Evolutionary conservation across 2,888 invertebrate species (phyloP), one percentile per base, ranked within the genome.

Genomic region (Cecidostiba fungosa): DNA sequence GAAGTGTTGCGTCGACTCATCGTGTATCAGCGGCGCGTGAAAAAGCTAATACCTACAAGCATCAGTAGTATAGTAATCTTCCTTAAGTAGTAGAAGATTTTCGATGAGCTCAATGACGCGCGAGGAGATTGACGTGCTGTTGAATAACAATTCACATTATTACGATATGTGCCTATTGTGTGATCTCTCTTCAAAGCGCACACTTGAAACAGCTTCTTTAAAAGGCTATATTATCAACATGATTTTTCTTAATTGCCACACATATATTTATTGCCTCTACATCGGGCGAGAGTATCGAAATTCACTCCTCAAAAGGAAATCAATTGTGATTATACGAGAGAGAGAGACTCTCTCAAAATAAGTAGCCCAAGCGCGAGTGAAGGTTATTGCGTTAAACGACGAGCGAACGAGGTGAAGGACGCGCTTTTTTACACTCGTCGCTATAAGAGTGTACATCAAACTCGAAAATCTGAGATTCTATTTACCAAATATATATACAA

Each of bases 1-100:
- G 26, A 10, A 69, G 14, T 16, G 32, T 69, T 72, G 5, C 32
- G 80, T 54, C 39, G 72, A 80, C 72, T 80, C 80, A 72, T 80
- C 72, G 72, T 19, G 47, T 47, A n/a, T 32, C n/a, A 14, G 10
- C 36, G 19, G 16, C 5, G 1, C 12, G 32, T 59, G 70, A 66
- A 39, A 70, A 74, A 77, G n/a, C 77, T 39, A 59, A 82, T 77
- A 23, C 50, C 12, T 10, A 1, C 12, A 10, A 3, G 32, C 32
- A n/a, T n/a, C n/a, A n/a, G n/a, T n/a, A 50, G 5, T 3, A 19
- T 59, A 29, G 77, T 59, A 36, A 39, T 54, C 32, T 23, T 70
- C 36, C 77, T 29, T 39, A 47, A 74, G 70, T 47, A 50, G 77
- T 10, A 12, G 29, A 54, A 70, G 39, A 69, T 83, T 77, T 77